Evolutionary conservation across 2,797 vertebrate genomes (phyloP).

Genomic region (Clarias laeviceps): DNA sequence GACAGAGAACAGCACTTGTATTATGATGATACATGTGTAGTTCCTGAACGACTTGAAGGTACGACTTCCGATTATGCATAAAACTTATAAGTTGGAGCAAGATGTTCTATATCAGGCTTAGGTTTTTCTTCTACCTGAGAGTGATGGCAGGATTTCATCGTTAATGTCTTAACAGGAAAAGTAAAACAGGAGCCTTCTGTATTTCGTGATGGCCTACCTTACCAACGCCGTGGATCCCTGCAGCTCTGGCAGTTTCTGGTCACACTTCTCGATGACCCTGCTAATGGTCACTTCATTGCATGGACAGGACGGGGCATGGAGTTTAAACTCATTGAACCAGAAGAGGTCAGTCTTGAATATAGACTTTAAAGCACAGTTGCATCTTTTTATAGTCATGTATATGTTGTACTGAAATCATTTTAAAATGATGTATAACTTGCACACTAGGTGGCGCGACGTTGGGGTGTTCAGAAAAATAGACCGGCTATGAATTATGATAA

Average conservation of each 20-base stretch:
- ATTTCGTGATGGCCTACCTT: slow-evolving; percentile 89
- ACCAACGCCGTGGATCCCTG: slow-evolving; percentile 84
- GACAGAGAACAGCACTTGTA: slow-evolving; percentile 90
- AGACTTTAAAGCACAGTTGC: not conserved
- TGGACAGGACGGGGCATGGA: slow-evolving; percentile 98
- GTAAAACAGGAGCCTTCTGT: slow-evolving; percentile 81
- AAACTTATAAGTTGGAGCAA: slow-evolving; percentile 33
- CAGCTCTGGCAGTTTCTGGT: slow-evolving; percentile 90
- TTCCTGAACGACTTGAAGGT: slow-evolving; percentile 93
- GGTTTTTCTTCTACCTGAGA: slow-evolving; percentile 10
- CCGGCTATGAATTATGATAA: slow-evolving; percentile 98
- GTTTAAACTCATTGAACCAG: slow-evolving; percentile 95
- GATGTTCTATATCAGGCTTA: not conserved
- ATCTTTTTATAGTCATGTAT: not conserved
- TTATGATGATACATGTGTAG: slow-evolving; percentile 92
- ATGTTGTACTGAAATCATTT: not conserved
- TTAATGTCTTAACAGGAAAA: slow-evolving; percentile 67
- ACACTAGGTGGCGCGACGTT: slow-evolving; percentile 89
- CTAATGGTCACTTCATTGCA: slow-evolving; percentile 93
- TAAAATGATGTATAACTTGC: not conserved
- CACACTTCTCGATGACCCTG: slow-evolving; percentile 90
- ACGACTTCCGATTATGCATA: slow-evolving; percentile 57
- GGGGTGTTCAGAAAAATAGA: slow-evolving; percentile 96
- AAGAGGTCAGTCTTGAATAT: slow-evolving; percentile 78
- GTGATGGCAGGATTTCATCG: slow-evolving; percentile 46